Base-by-base conservation (phyloP, 2,888 invertebrate species). In the Erebia palarica region DNA sequence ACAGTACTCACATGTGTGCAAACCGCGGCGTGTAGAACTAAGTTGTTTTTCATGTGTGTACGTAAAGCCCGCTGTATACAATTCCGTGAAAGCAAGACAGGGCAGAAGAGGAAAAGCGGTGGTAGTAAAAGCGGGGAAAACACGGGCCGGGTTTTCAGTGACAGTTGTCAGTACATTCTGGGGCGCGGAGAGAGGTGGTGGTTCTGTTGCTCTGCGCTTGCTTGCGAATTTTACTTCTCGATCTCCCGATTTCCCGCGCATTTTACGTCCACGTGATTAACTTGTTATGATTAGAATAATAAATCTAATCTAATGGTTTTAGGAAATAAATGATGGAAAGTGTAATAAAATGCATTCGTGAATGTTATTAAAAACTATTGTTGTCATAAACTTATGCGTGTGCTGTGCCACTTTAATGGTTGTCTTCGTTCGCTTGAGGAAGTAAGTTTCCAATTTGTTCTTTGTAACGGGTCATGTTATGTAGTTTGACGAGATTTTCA, bases 141-240 rank as follows among this genome's bases (percentile, higher is more conserved):
- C 86, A 87, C 84, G 84, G 86, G 84, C 78, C 83, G 82, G 85
- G 83, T 76, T 63, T 63, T 76, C 82, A 77, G 85, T 85, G 89
- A 86, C 88, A 86, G 86, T 88, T 86, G 89, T 86, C 90, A 92
- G 92, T 91, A 84, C 82, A 83, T 83, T 85, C 86, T 86, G 77
- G 83, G 81, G 77, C 87, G 78, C 84, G 78, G 84, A 78, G 82
- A 84, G 89, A 86, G 90, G 86, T 87, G 91, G 91, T 87, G 73
- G 88, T 90, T 86, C 87, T 87, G 81, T 75, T 83, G 80, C n/a
- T n/a, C n/a, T n/a, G n/a, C n/a, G n/a, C n/a, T n/a, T n/a, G n/a
- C 73, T 81, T 74, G 72, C 75, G 76, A 75, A 74, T 82, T 86
- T 87, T 84, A 81, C 81, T 86, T 87, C 80, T 83, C 86, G 88